phyloP scores from a whole-genome alignment of 2,113 vertebrate species.

The Erythrolamprus reginae region DNA sequence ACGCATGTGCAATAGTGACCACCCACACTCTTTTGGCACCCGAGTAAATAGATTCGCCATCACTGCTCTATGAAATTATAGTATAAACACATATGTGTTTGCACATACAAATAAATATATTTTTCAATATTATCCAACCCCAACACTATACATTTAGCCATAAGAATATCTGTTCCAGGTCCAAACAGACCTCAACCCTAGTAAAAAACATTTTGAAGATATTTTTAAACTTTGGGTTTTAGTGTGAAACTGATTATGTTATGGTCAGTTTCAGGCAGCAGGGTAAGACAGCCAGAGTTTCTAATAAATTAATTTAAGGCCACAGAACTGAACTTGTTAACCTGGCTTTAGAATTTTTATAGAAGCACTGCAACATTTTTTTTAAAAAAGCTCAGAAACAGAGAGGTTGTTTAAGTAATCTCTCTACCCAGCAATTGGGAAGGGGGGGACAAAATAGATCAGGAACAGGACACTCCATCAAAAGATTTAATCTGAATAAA shows the following conservation, averaged over 20 bases:
- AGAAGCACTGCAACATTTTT: background rate
- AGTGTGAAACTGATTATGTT: background rate
- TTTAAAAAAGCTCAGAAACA: background rate
- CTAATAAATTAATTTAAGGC: background rate
- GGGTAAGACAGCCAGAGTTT: background rate
- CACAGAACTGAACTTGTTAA: background rate
- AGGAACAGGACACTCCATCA: background rate
- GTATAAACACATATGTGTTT: background rate
- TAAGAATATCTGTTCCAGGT: background rate
- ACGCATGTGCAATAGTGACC: too few relatives aligned
- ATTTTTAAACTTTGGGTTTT: background rate
- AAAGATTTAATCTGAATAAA: background rate
- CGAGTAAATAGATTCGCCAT: too few relatives aligned
- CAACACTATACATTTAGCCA: background rate
- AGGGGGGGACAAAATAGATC: background rate
- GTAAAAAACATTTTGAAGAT: background rate
- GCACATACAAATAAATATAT: background rate
- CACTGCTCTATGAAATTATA: background rate
- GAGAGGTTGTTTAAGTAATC: background rate
- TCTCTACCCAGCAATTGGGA: background rate
- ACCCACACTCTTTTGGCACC: too few relatives aligned
- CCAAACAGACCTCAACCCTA: accelerated
- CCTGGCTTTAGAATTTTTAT: background rate
- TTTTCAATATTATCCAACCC: background rate
- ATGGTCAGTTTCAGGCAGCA: background rate